Conservation (phyloP, 2,888 invertebrate species). For the Scaptodrosophila latifasciaeformis region DNA sequence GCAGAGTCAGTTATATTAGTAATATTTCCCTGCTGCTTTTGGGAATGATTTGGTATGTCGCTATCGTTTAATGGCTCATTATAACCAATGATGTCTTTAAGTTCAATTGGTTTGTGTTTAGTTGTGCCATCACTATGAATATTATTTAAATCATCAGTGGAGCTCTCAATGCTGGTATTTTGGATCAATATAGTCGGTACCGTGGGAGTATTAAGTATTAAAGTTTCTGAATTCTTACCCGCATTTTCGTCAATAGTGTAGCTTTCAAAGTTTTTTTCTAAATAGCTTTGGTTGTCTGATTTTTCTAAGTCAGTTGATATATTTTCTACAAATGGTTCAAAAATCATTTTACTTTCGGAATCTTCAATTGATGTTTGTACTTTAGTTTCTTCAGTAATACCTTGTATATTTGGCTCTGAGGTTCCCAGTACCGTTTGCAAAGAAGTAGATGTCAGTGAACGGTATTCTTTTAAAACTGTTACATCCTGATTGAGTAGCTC, state of each 20-base stretch:
- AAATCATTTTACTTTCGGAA: too few relatives aligned
- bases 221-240: constrained; percentile 43
- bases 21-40: constrained; percentile 35
- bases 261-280: too few relatives aligned
- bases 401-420: too few relatives aligned
- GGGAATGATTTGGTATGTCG: constrained; percentile 39
- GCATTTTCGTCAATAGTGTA: constrained; percentile 14
- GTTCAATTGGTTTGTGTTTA: constrained; percentile 52
- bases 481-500: too few relatives aligned
- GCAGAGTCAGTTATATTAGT: constrained; percentile 71
- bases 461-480: too few relatives aligned
- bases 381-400: too few relatives aligned
- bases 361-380: too few relatives aligned
- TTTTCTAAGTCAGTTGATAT: too few relatives aligned
- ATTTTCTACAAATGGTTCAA: too few relatives aligned
- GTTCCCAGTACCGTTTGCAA: not conserved
- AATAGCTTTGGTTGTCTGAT: too few relatives aligned
- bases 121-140: constrained; percentile 11
- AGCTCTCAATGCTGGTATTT: constrained; percentile 8
- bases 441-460: too few relatives aligned
- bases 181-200: too few relatives aligned
- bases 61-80: constrained; percentile 57
- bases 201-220: constrained; percentile 20
- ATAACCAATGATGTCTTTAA: constrained; percentile 57
- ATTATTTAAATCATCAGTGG: constrained; percentile 20